Evolutionary conservation across 2,888 invertebrate species (phyloP).

Genomic region (Tetheella fluctuosa): DNA sequence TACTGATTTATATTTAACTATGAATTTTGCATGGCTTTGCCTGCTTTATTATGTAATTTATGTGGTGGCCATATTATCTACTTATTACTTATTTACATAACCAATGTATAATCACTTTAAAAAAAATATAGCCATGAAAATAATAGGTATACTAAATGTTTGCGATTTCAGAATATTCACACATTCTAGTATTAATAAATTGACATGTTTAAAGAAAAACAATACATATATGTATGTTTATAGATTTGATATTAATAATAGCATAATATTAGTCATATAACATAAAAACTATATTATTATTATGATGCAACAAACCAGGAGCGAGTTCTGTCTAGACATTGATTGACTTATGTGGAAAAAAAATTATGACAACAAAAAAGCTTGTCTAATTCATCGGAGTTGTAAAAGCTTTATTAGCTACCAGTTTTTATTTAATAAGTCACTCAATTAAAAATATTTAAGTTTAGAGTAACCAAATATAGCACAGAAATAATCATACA

Average conservation of each 20-base stretch:
- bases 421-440: background rate
- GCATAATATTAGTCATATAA: background rate
- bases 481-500: no score
- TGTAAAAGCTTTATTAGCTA: background rate
- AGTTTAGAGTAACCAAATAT: background rate
- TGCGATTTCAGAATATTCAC: no score
- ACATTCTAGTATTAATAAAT: no score
- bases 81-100: no score
- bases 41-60: no score
- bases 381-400: background rate
- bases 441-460: background rate
- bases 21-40: background rate
- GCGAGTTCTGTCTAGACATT: slow-evolving; percentile 13
- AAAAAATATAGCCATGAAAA: no score
- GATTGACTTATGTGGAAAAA: slow-evolving; percentile 2
- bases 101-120: no score
- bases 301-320: slow-evolving; percentile 9
- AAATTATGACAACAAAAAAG: background rate
- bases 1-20: background rate
- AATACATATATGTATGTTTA: no score
- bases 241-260: background rate
- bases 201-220: no score
- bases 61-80: no score
- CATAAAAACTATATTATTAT: background rate
- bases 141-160: no score